Evolutionary conservation across 2,113 vertebrate genomes (phyloP), one percentile per base, ranked within the genome.

Genomic region (Anolis sagrei): DNA sequence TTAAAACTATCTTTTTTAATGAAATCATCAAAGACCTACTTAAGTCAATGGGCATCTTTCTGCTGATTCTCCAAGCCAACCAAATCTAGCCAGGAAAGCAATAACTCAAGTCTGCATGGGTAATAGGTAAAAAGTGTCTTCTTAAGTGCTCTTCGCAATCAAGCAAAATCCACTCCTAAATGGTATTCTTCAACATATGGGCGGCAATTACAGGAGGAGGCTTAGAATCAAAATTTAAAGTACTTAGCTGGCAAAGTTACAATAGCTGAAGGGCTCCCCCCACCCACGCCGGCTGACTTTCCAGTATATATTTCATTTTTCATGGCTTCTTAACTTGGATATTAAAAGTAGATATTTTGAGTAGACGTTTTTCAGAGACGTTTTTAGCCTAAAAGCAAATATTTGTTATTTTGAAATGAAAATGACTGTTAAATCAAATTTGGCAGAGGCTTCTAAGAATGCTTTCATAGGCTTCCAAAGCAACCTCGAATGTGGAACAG

Each of bases 361-460:
- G 86, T 82, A 94, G 90, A 95, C 93, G 93, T 85, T 95, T 96
- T 93, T 93, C 92, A 89, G 81, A 76, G 75, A 89, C 3, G 0
- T 76, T 91, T 85, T 85, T 79, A 83, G 89, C 90, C 91, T 95
- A 66, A 82, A 86, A 94, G 94, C 90, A 95, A 95, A 94, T 95
- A 93, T 95, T 94, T 95, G 92, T 94, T 93, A 92, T 93, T 92
- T 93, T 84, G 89, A 94, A 92, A 89, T 92, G 88, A 77, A 83
- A 82, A 86, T 89, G 83, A 78, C 87, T 88, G 77, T 89, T 91
- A 82, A 92, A 81, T 87, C 90, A 87, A 90, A 84, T 83, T 90
- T 94, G 92, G 86, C 92, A 94, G 91, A 89, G 5, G 74, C 21
- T 74, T 90, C 64, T 86, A 78, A 86, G 68, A 54, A 74, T 74